Evolutionary conservation across 2,113 vertebrate species (phyloP), one percentile per base, ranked within the genome.

Genomic region (Desmodus rotundus): DNA sequence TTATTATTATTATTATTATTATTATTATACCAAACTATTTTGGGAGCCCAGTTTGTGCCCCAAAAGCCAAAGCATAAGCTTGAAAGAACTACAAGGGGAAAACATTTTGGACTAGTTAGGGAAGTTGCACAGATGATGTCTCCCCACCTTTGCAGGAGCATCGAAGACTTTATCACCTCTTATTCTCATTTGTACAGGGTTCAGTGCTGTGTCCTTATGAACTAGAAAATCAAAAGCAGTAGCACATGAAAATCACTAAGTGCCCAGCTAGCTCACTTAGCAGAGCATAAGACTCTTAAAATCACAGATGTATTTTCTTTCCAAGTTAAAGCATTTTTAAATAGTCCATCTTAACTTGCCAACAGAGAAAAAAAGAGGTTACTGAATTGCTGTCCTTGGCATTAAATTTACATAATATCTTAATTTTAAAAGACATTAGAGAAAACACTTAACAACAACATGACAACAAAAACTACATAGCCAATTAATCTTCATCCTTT

Each of bases 271-370:
- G 41, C 45, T 50, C 45, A n/a, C 16, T 50, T 16, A 12, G 43
- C 33, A 50, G 28, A 76, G 43, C 8, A 76, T 47, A 15, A 47
- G 28, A 76, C 43, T 73, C 26, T 33, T 77, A 84, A 58, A 81
- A 81, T 41, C n/a, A 58, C 24, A 58, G 26, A 26, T n/a, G 7
- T 56, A 38, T 41, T 70, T 87, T 31, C 41, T 81, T 83, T 58
- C n/a, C 47, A 15, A 15, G 28, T 82, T 90, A 87, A 87, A 91
- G 65, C 22, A 56, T 91, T 94, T 94, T n/a, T 38, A 93, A 91
- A 68, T n/a, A 68, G 41, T 56, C 5, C 5, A 73, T 15, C 11
- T 92, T 15, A 94, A 68, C 56, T 73, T 22, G 4, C 43, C 31
- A 36, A 74, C 43, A 47, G 91, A 43, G 43, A 68, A 70, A 38